Conservation (phyloP, 2,797 vertebrate genomes). For the Octomys mimax region DNA sequence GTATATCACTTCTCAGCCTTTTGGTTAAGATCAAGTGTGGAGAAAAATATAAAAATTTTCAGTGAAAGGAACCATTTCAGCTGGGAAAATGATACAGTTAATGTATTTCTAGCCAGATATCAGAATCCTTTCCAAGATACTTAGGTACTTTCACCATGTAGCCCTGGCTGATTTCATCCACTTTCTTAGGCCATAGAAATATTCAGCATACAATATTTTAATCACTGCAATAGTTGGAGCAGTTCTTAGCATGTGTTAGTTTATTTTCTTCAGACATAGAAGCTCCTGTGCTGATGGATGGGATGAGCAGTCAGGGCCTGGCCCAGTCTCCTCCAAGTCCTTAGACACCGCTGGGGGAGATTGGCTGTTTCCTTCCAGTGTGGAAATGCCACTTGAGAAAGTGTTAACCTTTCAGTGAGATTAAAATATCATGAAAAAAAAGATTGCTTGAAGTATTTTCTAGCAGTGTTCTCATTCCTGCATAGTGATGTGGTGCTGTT, state of each 20-base stretch:
- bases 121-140: neutral
- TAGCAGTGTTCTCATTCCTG: neutral
- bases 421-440: neutral
- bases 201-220: neutral
- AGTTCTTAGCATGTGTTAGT: neutral
- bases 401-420: neutral
- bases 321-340: neutral
- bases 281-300: neutral
- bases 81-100: constrained; percentile 20
- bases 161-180: neutral
- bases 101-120: neutral
- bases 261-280: neutral
- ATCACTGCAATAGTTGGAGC: neutral
- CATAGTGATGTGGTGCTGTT: neutral
- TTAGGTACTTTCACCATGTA: neutral
- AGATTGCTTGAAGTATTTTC: neutral
- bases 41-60: constrained; percentile 33
- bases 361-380: neutral
- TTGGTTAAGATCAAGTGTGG: neutral
- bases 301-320: neutral
- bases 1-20: neutral
- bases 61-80: constrained; percentile 41
- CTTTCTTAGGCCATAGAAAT: neutral
- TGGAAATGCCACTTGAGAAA: neutral
- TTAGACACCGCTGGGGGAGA: neutral